Evolutionary conservation across 2,888 invertebrate genomes (phyloP).

Genomic region (Mythimna albipuncta): DNA sequence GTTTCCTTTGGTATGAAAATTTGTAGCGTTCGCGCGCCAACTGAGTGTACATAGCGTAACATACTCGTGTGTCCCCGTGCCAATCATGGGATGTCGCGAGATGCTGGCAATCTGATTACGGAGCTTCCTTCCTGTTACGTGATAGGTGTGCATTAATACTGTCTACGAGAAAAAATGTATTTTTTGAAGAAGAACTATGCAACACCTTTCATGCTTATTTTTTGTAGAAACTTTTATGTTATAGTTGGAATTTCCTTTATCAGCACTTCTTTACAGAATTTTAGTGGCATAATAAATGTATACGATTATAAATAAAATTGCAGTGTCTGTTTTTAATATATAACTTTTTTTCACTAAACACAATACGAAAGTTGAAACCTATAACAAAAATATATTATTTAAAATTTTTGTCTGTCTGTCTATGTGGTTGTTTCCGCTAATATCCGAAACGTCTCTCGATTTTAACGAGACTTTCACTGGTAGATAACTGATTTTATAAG

Average conservation of each 20-base stretch:
- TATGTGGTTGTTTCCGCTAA: too few relatives aligned
- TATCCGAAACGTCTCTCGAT: too few relatives aligned
- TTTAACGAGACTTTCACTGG: too few relatives aligned
- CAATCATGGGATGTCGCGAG: conserved; percentile 58
- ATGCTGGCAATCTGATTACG: conserved; percentile 60
- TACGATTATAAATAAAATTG: too few relatives aligned
- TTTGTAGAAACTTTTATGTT: background rate
- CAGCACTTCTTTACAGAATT: too few relatives aligned
- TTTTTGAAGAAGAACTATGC: background rate
- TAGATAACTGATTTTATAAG: too few relatives aligned
- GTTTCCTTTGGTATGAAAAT: conserved; percentile 72
- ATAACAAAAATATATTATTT: too few relatives aligned
- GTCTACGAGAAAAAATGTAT: conserved; percentile 33
- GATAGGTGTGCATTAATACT: conserved; percentile 56
- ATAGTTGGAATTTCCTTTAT: background rate
- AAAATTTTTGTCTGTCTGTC: too few relatives aligned
- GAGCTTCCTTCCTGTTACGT: conserved; percentile 62
- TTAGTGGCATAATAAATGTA: too few relatives aligned
- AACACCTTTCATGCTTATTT: background rate
- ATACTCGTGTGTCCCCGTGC: conserved; percentile 45
- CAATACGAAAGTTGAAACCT: too few relatives aligned
- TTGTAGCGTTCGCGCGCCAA: conserved; percentile 67
- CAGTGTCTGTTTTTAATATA: too few relatives aligned
- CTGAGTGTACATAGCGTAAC: conserved; percentile 42
- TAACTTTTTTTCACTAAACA: too few relatives aligned